Evolutionary conservation across 2,888 invertebrate genomes (phyloP).

Genomic region (Scelioninae gen. 2): DNA sequence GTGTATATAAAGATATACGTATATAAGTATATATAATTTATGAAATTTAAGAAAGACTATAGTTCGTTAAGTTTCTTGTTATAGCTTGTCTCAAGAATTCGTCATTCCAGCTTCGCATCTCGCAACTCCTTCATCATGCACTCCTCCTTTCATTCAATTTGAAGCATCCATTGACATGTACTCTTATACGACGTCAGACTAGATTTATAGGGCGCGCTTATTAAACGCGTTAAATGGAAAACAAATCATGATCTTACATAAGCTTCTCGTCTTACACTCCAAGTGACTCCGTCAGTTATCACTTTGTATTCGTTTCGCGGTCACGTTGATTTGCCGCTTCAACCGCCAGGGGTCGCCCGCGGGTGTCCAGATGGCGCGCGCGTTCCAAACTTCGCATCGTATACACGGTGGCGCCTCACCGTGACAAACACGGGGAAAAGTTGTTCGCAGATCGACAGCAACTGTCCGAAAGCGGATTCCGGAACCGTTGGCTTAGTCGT

Average conservation of each 20-base stretch:
- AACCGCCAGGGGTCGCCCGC: too few relatives aligned
- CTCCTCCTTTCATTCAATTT: conserved; percentile 43
- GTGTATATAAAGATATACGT: too few relatives aligned
- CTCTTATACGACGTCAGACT: conserved; percentile 43
- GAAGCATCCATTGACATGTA: conserved; percentile 35
- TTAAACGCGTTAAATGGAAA: conserved; percentile 49
- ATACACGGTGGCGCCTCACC: too few relatives aligned
- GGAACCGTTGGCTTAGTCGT: conserved; percentile 76
- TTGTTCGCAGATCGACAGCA: too few relatives aligned
- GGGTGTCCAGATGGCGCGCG: too few relatives aligned
- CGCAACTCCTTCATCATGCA: conserved; percentile 29
- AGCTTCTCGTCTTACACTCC: conserved; percentile 63
- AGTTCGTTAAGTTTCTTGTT: conserved; percentile 69
- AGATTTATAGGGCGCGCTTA: conserved; percentile 48
- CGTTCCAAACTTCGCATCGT: conserved; percentile 1
- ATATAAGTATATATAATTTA: conserved; percentile 23
- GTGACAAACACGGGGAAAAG: too few relatives aligned
- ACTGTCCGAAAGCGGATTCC: background rate
- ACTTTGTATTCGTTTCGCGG: conserved; percentile 50
- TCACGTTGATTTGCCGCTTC: conserved; percentile 36
- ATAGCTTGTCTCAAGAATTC: conserved; percentile 33
- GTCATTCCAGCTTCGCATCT: conserved; percentile 35
- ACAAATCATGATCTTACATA: conserved; percentile 38
- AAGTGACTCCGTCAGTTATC: conserved; percentile 62
- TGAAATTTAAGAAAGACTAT: conserved; percentile 68